These are phyloP conservation scores for Osmerus eperlanus DNA, from an alignment of 2,113 vertebrate species.

Conservation along the genomic window DNA sequence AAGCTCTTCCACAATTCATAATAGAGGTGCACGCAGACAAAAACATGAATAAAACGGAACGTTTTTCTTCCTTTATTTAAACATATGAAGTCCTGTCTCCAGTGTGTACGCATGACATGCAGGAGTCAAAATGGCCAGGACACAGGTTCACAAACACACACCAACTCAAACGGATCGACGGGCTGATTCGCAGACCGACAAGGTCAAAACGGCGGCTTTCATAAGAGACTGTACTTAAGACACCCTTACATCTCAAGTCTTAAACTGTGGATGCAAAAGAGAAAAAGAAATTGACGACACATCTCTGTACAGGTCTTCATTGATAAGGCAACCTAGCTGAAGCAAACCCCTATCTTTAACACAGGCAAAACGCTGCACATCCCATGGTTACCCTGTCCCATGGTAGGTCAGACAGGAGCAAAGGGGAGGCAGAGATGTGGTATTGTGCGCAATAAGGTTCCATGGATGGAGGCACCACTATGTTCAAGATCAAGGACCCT, in stretches of 20 bases:
- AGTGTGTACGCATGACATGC: constrained; percentile 29
- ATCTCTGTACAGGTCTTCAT: neutral
- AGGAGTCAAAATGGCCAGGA: neutral
- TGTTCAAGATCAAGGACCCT: too few species aligned
- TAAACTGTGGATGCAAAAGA: neutral
- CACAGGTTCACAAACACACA: neutral
- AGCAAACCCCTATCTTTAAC: neutral
- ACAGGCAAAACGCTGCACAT: neutral
- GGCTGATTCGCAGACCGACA: neutral
- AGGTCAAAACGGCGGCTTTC: neutral
- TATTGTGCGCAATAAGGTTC: too few species aligned
- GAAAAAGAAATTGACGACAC: neutral
- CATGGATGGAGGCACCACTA: too few species aligned
- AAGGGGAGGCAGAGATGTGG: too few species aligned
- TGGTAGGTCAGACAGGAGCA: too few species aligned
- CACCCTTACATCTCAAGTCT: neutral
- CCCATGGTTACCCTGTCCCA: neutral
- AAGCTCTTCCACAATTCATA: too few species aligned
- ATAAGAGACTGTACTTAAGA: neutral
- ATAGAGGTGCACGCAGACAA: neutral
- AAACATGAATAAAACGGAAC: neutral
- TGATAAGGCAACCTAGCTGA: constrained; percentile 1
- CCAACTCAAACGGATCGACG: neutral
- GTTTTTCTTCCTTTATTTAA: constrained; percentile 42
- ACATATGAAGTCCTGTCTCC: neutral